Evolutionary conservation across 2,797 vertebrate species (phyloP).

Genomic region (Micropoecilia bifurca): DNA sequence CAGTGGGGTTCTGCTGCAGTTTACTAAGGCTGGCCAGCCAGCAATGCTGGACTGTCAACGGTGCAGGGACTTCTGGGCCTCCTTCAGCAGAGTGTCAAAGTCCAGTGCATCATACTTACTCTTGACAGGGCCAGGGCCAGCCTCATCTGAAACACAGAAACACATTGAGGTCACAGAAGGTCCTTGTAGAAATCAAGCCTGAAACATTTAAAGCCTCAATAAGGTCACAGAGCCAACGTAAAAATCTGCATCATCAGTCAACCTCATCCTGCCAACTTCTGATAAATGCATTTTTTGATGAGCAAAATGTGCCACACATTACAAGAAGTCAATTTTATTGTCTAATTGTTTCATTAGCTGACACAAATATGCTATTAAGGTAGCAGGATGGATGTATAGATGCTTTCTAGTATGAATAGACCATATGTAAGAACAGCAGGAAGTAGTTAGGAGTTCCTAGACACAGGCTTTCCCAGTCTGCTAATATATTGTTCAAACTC

Average conservation of each 20-base stretch:
- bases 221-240: background rate
- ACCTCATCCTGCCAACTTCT: background rate
- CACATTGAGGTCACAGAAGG: background rate
- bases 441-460: background rate
- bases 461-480: background rate
- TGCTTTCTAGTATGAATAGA: background rate
- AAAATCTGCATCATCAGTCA: background rate
- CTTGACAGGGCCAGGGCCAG: constrained; percentile 87
- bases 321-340: background rate
- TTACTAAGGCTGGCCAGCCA: constrained; percentile 68
- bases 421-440: background rate
- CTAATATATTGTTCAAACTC: background rate
- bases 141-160: constrained; percentile 79
- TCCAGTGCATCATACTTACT: constrained; percentile 99
- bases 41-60: constrained; percentile 88
- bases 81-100: constrained; percentile 98
- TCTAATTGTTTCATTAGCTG: background rate
- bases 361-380: background rate
- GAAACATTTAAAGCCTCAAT: background rate
- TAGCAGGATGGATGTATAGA: background rate
- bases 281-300: background rate
- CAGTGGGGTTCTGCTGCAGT: constrained; percentile 60
- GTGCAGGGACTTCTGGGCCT: constrained; percentile 97
- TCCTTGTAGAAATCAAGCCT: background rate
- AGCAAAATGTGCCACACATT: background rate